A percentile compares a stretch with the other conserved stretches of the same genome.
phyloP scores from a whole-genome alignment of 2,888 invertebrate species.

The Lutraria lutraria region DNA sequence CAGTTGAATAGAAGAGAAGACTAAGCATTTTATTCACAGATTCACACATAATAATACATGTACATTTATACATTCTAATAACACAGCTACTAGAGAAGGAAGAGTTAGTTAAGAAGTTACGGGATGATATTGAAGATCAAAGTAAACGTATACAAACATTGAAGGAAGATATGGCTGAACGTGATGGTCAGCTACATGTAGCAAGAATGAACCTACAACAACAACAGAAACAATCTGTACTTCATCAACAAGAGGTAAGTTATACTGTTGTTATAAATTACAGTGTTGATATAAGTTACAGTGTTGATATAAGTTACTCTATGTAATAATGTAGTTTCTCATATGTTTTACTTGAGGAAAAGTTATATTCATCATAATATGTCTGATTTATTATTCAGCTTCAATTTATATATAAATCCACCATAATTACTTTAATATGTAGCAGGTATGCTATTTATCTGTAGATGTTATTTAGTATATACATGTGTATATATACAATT shows the following conservation, averaged over 20 bases:
- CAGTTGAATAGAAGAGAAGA: too few species aligned
- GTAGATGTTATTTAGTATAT: too few species aligned
- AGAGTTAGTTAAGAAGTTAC: conserved; percentile 73
- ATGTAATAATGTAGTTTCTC: too few species aligned
- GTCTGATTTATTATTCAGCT: too few species aligned
- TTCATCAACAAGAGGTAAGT: conserved; percentile 84
- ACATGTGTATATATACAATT: not conserved
- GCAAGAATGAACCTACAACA: conserved; percentile 84
- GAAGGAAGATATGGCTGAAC: conserved; percentile 84
- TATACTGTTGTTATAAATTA: too few species aligned
- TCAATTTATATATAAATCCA: too few species aligned
- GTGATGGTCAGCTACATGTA: conserved; percentile 85
- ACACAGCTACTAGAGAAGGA: conserved; percentile 80
- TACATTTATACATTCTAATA: not conserved
- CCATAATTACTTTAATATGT: too few species aligned
- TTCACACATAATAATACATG: not conserved
- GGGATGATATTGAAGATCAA: conserved; percentile 81
- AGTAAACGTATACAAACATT: conserved; percentile 78
- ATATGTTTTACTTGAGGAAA: too few species aligned
- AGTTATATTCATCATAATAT: too few species aligned
- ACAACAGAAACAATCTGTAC: conserved; percentile 83
- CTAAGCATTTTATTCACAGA: not conserved
- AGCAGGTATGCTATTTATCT: too few species aligned
- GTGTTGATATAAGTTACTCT: too few species aligned
- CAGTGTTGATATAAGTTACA: too few species aligned